Base-by-base conservation (phyloP, 2,888 invertebrate species). In the Agrochola macilenta region DNA sequence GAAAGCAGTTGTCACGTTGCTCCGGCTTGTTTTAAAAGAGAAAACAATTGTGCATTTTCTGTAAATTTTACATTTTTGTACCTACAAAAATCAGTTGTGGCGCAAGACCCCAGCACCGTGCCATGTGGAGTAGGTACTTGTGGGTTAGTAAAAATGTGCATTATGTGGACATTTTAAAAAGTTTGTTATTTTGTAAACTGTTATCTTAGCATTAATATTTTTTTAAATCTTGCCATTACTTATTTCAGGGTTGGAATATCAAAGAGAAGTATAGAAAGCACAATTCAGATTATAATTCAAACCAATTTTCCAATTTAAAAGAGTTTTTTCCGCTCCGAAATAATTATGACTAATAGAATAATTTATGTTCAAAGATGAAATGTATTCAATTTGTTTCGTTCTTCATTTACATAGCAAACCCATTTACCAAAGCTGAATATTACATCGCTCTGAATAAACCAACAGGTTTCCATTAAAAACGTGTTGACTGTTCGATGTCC, bases 381-480 rank as follows among this genome's bases (percentile, higher is more conserved):
- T 79, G 64, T 84, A 79, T 84, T 80, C 76, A 87, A 87, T 86
- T 86, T 82, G 82, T 87, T 86, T 80, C 78, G 74, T 84, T 73
- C 77, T 71, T 72, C 84, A 87, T 86, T 87, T 87, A 82, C 87
- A 87, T 84, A 80, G 72, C 66, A 84, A 87, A 84, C 84, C 78
- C 84, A 87, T 87, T 87, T 82, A 82, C 76, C 64, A 78, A 75
- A 81, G 79, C 75, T 77, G 86, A 87, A 87, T 87, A 87, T 87
- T 81, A 87, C 86, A 87, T 84, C 69, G 64, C 57, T 77, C 65
- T 84, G 78, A 84, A 86, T 87, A 87, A 85, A 81, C 84, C 84
- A 86, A 87, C 82, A 86, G 84, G 86, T 82, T 79, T 87, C 84
- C 81, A 88, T 87, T 86, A 81, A 87, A 87, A 83, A 85, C 69